phyloP scores from a whole-genome alignment of 2,113 vertebrate species.

The Zapornia atra region DNA sequence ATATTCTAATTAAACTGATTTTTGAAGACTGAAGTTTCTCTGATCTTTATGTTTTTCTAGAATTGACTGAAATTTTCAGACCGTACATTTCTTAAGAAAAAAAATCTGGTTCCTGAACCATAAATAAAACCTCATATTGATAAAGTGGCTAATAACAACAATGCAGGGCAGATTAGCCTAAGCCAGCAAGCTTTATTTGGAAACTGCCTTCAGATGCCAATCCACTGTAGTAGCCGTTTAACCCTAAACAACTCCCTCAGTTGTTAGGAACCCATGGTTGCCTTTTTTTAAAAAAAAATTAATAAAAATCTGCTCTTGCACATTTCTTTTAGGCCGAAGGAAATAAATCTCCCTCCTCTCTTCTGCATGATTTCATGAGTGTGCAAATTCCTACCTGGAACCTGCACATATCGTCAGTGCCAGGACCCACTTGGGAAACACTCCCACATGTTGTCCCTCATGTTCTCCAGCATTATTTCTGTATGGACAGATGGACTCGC shows the following conservation, averaged over 20 bases:
- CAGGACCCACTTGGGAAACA: not conserved
- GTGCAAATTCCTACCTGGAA: not conserved
- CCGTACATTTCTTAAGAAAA: not conserved
- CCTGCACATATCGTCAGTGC: rapidly evolving
- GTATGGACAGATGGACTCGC: not conserved
- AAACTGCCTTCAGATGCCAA: not conserved
- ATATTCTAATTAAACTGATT: not conserved
- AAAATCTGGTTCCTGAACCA: not conserved
- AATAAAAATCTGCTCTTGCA: not conserved
- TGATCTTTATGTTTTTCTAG: not conserved
- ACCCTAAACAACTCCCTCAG: not conserved
- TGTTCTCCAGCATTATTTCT: not conserved
- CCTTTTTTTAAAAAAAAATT: too few relatives aligned
- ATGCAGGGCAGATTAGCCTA: not conserved
- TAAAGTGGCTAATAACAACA: not conserved
- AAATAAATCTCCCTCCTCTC: not conserved
- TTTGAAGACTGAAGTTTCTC: not conserved
- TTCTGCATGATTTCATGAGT: not conserved
- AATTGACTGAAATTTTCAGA: not conserved
- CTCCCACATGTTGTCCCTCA: not conserved
- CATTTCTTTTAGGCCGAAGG: not conserved
- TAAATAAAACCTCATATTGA: not conserved
- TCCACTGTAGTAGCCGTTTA: not conserved
- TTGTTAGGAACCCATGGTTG: rapidly evolving
- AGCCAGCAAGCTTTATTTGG: not conserved